phyloP scores from a whole-genome alignment of 2,113 vertebrate genomes.

The Brachypteracias leptosomus region DNA sequence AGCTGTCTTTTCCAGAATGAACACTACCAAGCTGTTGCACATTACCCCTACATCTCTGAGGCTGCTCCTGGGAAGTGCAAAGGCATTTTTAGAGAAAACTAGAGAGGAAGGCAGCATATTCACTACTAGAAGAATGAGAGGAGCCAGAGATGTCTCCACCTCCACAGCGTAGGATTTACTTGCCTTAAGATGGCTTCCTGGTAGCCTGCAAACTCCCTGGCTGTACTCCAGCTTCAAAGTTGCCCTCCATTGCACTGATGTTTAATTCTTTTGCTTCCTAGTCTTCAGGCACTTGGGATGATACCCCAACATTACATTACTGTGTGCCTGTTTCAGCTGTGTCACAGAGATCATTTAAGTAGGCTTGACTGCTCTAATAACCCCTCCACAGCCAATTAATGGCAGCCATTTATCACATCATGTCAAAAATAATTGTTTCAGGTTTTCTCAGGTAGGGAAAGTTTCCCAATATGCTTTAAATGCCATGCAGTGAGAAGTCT shows the following conservation, averaged over 20 bases:
- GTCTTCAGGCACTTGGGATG: not conserved
- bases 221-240: not conserved
- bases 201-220: not conserved
- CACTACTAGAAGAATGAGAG: not conserved
- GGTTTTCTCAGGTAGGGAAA: not conserved
- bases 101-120: not conserved
- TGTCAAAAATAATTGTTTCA: not conserved
- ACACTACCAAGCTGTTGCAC: not conserved
- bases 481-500: not conserved
- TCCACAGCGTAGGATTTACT: not conserved
- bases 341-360: not conserved
- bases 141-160: not conserved
- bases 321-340: not conserved
- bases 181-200: not conserved
- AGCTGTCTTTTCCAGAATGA: constrained; percentile 21
- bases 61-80: not conserved
- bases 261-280: not conserved
- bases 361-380: not conserved
- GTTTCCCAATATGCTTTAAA: not conserved
- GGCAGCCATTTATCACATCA: not conserved
- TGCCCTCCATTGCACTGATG: not conserved
- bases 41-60: not conserved
- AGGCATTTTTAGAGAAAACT: not conserved
- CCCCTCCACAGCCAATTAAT: not conserved
- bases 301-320: not conserved